These are phyloP conservation scores for Diaprepes abbreviatus DNA, from an alignment of 2,888 invertebrate species.

Conservation along the genomic window DNA sequence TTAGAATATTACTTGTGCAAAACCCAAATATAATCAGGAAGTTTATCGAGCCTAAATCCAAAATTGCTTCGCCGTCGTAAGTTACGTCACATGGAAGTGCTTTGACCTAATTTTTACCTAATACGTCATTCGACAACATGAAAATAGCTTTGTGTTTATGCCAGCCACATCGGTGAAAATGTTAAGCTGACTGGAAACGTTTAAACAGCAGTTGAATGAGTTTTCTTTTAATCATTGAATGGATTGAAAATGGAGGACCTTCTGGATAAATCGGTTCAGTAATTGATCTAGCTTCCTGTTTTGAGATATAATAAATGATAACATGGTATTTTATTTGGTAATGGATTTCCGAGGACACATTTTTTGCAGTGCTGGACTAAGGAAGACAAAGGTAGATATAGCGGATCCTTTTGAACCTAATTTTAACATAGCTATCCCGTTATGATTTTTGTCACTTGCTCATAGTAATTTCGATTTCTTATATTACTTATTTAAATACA, in stretches of 20 bases:
- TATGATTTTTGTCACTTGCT: no score
- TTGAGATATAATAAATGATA: no score
- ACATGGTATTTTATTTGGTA: no score
- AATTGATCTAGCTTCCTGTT: background rate
- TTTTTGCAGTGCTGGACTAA: no score
- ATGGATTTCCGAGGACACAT: no score
- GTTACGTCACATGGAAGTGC: slow-evolving; percentile 13
- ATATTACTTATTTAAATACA: no score
- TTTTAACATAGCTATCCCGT: no score
- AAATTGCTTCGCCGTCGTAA: slow-evolving; percentile 3
- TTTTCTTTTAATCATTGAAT: background rate
- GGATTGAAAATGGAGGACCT: background rate
- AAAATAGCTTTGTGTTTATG: background rate
- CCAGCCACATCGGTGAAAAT: background rate
- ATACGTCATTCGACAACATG: background rate
- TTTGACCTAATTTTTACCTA: slow-evolving; percentile 21
- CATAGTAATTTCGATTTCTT: no score
- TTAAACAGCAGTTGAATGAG: background rate
- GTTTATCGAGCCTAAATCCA: background rate
- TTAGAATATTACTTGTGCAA: slow-evolving; percentile 4
- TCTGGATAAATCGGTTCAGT: background rate
- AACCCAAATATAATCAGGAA: background rate
- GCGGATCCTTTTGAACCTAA: no score
- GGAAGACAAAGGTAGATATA: no score
- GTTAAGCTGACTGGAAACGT: slow-evolving; percentile 10